Percentiles rank a stretch among this genome's conserved stretches.
phyloP scores from a whole-genome alignment of 2,797 vertebrate genomes.

The Ctenochaetus hawaiiensis region DNA sequence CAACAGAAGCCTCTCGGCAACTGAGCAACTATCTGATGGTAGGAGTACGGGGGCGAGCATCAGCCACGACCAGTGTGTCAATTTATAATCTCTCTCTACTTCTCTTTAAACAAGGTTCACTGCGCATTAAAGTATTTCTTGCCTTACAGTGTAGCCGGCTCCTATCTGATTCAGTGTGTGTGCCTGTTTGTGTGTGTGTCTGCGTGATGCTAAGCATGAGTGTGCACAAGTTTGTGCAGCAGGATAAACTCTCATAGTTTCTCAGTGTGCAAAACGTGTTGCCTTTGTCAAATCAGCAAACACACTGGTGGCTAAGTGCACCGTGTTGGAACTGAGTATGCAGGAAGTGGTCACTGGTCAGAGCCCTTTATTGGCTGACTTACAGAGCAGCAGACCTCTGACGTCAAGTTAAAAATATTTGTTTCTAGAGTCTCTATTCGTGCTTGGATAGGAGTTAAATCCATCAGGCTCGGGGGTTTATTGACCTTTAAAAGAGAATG shows the following conservation, averaged over 20 bases:
- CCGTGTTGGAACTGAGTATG: slow-evolving; percentile 1
- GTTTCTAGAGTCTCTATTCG: slow-evolving; percentile 41
- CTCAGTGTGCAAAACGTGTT: slow-evolving; percentile 22
- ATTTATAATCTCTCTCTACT: slow-evolving; percentile 47
- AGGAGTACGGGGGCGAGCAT: slow-evolving; percentile 60
- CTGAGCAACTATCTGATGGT: slow-evolving; percentile 54
- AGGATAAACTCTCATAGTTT: slow-evolving; percentile 14
- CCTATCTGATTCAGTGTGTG: slow-evolving; percentile 2
- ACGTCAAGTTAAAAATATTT: slow-evolving; percentile 30
- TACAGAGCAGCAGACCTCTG: slow-evolving; percentile 36
- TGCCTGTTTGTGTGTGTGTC: background rate
- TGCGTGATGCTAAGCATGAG: slow-evolving; percentile 9
- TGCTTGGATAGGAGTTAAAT: slow-evolving; percentile 20
- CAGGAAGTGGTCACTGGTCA: slow-evolving; percentile 66
- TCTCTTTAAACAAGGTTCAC: slow-evolving; percentile 48
- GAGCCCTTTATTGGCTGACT: slow-evolving; percentile 26
- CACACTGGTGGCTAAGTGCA: slow-evolving; percentile 7
- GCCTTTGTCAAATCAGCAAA: slow-evolving; percentile 40
- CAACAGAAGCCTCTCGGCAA: slow-evolving; percentile 69
- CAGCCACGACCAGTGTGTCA: slow-evolving; percentile 60
- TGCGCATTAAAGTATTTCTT: slow-evolving; percentile 34
- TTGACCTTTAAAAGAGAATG: slow-evolving; percentile 29
- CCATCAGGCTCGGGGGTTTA: slow-evolving; percentile 39
- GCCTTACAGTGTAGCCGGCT: slow-evolving; percentile 26
- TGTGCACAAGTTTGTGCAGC: slow-evolving; percentile 13